phyloP scores from a whole-genome alignment of 2,888 invertebrate genomes.

The Beris chalybata region DNA sequence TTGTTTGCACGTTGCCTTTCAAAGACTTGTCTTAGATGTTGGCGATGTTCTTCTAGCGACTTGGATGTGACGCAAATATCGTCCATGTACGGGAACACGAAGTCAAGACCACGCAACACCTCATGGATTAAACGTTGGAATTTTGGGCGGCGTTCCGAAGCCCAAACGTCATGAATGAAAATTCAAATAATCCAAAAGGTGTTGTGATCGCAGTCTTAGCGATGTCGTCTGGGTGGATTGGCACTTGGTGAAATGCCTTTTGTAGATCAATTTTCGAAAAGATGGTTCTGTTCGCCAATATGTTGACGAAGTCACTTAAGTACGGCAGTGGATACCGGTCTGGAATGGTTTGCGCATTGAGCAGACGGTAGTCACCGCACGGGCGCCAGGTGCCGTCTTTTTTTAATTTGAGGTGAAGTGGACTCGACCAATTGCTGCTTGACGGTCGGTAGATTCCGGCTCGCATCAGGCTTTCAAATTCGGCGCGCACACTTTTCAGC shows the following conservation, averaged over 20 bases:
- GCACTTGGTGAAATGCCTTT: slow-evolving; percentile 47
- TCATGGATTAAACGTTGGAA: slow-evolving; percentile 49
- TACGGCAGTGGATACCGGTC: slow-evolving; percentile 1
- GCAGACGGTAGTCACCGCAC: slow-evolving; percentile 13
- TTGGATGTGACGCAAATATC: slow-evolving; percentile 44
- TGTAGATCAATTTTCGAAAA: slow-evolving; percentile 45
- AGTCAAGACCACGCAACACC: slow-evolving; percentile 41
- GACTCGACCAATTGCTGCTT: slow-evolving; percentile 17
- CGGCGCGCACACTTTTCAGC: no score
- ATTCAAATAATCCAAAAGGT: slow-evolving; percentile 49
- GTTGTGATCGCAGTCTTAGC: slow-evolving; percentile 47
- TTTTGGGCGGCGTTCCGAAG: slow-evolving; percentile 48
- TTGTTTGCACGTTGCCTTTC: slow-evolving; percentile 39
- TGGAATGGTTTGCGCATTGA: slow-evolving; percentile 10
- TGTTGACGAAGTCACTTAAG: no score
- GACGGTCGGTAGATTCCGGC: slow-evolving; percentile 10
- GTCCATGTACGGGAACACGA: slow-evolving; percentile 44
- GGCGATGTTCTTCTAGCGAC: slow-evolving; percentile 37
- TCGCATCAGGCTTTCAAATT: no score
- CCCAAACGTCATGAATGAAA: slow-evolving; percentile 47
- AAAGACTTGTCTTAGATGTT: slow-evolving; percentile 41
- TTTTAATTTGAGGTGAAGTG: slow-evolving; percentile 9
- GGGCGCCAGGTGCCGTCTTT: slow-evolving; percentile 11
- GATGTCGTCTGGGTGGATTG: slow-evolving; percentile 43
- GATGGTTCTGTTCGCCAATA: slow-evolving; percentile 20